phyloP scores from a whole-genome alignment of 37 sponge, comb jelly and placozoan species.

The Haliclona indistincta region DNA sequence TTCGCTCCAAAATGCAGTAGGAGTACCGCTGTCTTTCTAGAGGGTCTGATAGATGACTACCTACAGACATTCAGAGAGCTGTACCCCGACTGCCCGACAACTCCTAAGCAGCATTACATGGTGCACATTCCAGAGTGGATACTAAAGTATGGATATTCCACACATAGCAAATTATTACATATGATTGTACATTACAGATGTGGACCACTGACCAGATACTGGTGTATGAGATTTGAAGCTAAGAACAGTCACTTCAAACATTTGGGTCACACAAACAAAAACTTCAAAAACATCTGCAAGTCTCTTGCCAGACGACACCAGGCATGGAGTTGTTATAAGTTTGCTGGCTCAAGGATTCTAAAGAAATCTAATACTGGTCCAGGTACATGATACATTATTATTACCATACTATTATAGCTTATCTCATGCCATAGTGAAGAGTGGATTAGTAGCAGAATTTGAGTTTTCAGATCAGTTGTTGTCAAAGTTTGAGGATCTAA shows the following conservation, averaged over 20 bases:
- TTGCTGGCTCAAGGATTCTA: background rate
- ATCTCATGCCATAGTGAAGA: background rate
- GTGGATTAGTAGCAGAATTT: background rate
- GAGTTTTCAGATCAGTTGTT: background rate
- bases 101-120: constrained; percentile 2
- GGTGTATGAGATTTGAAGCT: constrained; percentile 77
- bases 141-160: background rate
- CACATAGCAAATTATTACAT: background rate
- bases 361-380: background rate
- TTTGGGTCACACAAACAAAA: constrained; percentile 16
- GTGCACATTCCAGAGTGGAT: constrained; percentile 10
- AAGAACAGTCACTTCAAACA: constrained; percentile 57
- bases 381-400: background rate
- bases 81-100: background rate
- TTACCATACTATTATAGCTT: background rate
- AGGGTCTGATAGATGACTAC: constrained; percentile 20
- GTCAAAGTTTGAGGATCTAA: background rate
- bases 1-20: constrained; percentile 43
- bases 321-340: constrained; percentile 34
- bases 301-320: constrained; percentile 58
- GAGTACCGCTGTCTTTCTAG: constrained; percentile 26
- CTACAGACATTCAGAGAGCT: constrained; percentile 10
- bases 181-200: constrained; percentile 27
- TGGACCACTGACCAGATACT: constrained; percentile 55
- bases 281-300: constrained; percentile 53